Evolutionary conservation across 2,797 vertebrate species (phyloP), one percentile per base, ranked within the genome.

Genomic region (Erpetoichthys calabaricus): DNA sequence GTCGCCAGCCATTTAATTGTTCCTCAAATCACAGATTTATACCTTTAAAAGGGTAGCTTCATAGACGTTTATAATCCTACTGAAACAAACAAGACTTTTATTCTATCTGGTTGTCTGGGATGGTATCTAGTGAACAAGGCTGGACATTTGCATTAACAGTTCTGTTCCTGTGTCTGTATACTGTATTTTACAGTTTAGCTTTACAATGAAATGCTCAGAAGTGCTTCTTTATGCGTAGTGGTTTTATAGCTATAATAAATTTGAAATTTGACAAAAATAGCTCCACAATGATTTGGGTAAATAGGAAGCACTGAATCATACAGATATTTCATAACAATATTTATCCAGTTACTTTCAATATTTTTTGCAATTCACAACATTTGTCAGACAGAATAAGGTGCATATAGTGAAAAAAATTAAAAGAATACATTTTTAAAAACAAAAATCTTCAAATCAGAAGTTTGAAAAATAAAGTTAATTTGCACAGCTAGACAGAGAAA

Each of bases 1-100:
- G 79, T 85, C 83, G 83, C 82, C 89, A 81, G 82, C 80, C 80
- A 77, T 76, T 86, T 89, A 89, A 90, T 89, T 89, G 85, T 84
- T 80, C 75, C 69, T 86, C 83, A 88, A 85, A 84, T 83, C 79
- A 71, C 73, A 82, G 79, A 83, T 84, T 86, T 87, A 86, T 80
- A 87, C 85, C 84, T 79, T 84, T 84, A 86, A 75, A 71, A 73
- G 72, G 73, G 79, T 80, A 82, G 77, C 83, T 78, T 79, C 80
- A 84, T 86, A 82, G 57, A 87, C 86, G 78, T 85, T 80, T 76
- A 70, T 85, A 82, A 85, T 84, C 59, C 51, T 56, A 65, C 44
- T 57, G 53, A 83, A 75, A 70, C 68, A 82, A 85, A 85, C 83
- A 80, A 83, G 82, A 85, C 82, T 80, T 72, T 71, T 74, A 73